Evolutionary conservation across 2,888 invertebrate genomes (phyloP).

Genomic region (Buathra laborator): DNA sequence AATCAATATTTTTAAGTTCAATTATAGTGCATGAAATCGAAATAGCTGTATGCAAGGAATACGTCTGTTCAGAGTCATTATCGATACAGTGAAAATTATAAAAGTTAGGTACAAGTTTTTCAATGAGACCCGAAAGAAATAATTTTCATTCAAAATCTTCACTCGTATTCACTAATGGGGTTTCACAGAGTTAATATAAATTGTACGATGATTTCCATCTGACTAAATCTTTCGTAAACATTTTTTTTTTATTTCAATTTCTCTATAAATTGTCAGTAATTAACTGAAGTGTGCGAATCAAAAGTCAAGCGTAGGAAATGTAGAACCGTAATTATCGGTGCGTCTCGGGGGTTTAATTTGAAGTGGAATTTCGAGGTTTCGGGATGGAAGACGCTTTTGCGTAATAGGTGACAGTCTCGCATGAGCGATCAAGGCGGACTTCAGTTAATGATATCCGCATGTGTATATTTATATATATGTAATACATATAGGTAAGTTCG

Average conservation of each 20-base stretch:
- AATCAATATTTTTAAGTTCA: too few relatives aligned
- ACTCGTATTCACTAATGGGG: too few relatives aligned
- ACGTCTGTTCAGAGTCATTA: too few relatives aligned
- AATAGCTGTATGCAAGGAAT: too few relatives aligned
- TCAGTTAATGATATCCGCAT: neutral
- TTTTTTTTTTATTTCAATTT: neutral
- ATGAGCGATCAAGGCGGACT: slow-evolving; percentile 66
- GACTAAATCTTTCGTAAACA: too few relatives aligned
- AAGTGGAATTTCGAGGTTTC: slow-evolving; percentile 8
- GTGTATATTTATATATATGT: neutral
- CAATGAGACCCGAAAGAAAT: too few relatives aligned
- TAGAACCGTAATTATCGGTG: neutral
- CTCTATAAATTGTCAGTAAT: neutral
- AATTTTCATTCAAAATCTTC: too few relatives aligned
- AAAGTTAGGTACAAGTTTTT: too few relatives aligned
- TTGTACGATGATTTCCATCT: too few relatives aligned
- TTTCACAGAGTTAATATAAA: too few relatives aligned
- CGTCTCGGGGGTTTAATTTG: slow-evolving; percentile 19
- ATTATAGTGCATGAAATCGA: too few relatives aligned
- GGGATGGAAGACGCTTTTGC: slow-evolving; percentile 16
- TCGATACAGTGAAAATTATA: too few relatives aligned
- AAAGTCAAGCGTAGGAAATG: neutral
- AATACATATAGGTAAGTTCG: slow-evolving; percentile 7
- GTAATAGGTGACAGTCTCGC: slow-evolving; percentile 64
- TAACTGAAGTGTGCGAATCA: neutral